Evolutionary conservation across 2,888 invertebrate species (phyloP).

Genomic region (Lasius platythorax): DNA sequence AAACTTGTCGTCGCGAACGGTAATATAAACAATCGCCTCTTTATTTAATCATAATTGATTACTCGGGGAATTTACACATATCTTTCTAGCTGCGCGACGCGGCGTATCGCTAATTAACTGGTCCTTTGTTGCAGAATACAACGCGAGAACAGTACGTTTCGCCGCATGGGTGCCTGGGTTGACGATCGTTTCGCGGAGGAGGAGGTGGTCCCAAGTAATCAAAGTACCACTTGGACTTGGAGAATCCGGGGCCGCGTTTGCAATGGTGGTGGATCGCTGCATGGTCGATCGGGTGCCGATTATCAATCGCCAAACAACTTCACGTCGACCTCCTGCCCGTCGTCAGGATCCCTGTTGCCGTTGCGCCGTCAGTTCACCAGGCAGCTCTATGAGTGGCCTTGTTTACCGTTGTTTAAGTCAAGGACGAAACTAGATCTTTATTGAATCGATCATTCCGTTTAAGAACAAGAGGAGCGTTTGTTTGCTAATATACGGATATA

Average conservation of each 20-base stretch:
- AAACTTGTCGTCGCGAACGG: neutral
- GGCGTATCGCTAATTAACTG: neutral
- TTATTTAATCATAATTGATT: neutral
- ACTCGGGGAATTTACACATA: neutral
- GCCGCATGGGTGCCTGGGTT: conserved; percentile 86
- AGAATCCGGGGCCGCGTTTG: conserved; percentile 76
- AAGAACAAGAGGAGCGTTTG: conserved; percentile 34
- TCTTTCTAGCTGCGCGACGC: neutral
- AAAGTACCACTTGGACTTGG: conserved; percentile 71
- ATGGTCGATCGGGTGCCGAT: conserved; percentile 60
- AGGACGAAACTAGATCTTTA: conserved; percentile 83
- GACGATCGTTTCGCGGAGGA: conserved; percentile 83
- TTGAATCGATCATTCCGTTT: conserved; percentile 60
- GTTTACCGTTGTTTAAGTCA: conserved; percentile 82
- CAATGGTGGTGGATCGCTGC: conserved; percentile 79
- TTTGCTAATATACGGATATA: conserved; percentile 24
- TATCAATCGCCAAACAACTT: conserved; percentile 61
- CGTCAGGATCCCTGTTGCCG: conserved; percentile 74
- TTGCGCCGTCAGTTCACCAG: conserved; percentile 82
- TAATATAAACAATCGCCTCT: neutral
- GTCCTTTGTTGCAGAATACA: conserved; percentile 75
- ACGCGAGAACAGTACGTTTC: conserved; percentile 81
- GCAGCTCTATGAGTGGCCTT: conserved; percentile 84
- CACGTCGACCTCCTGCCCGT: conserved; percentile 52
- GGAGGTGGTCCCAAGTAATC: conserved; percentile 81